These are phyloP conservation scores for Corydoras sp. DNA, from an alignment of 2,113 vertebrate genomes.

Conservation along the genomic window DNA sequence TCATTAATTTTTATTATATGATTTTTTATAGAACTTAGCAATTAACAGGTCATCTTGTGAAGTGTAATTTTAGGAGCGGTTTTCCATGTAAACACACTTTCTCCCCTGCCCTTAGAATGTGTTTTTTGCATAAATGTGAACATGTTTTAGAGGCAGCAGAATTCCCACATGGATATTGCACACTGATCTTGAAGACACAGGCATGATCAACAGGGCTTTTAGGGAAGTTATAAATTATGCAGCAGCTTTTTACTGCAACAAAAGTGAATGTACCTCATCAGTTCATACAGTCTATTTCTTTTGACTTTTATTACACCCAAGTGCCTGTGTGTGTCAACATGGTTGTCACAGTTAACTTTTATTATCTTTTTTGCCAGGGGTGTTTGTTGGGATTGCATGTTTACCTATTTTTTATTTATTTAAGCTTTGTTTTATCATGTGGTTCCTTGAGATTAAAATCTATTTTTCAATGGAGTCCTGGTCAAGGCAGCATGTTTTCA, in stretches of 20 bases:
- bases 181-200: constrained; percentile 22
- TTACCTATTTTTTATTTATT: too few relatives aligned
- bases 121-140: constrained; percentile 9
- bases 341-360: background rate
- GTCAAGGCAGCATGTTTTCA: too few relatives aligned
- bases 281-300: background rate
- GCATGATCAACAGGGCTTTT: constrained; percentile 13
- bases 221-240: constrained; percentile 28
- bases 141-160: constrained; percentile 5
- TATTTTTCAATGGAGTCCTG: too few relatives aligned
- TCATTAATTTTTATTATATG: background rate
- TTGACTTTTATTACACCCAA: too few relatives aligned
- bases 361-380: constrained; percentile 3
- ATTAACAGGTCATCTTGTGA: constrained; percentile 33
- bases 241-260: constrained; percentile 14
- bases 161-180: constrained; percentile 23
- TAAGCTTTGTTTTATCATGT: too few relatives aligned
- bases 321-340: background rate
- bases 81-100: constrained; percentile 16
- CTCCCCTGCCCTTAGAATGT: constrained; percentile 5
- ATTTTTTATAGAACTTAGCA: background rate
- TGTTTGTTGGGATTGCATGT: background rate
- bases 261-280: constrained; percentile 5
- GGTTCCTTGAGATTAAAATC: too few relatives aligned
- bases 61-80: constrained; percentile 14